Percentiles rank a stretch among this genome's conserved stretches.
phyloP scores from a whole-genome alignment of 2,888 invertebrate species.

The Helicoverpa assulta region DNA sequence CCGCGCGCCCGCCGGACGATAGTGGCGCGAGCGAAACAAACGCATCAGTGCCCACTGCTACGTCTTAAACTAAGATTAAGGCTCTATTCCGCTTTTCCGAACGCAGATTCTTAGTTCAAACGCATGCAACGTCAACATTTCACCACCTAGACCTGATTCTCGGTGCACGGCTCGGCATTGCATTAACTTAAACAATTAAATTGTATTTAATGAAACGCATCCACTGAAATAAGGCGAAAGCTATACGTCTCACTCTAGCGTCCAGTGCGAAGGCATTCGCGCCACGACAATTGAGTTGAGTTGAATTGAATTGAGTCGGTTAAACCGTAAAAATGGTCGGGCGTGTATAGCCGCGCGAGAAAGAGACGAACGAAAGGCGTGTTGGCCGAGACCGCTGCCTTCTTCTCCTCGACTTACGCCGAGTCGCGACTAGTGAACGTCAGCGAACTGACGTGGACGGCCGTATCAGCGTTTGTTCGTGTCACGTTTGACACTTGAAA shows the following conservation, averaged over 20 bases:
- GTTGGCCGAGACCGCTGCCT: constrained; percentile 89
- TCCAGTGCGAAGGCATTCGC: constrained; percentile 88
- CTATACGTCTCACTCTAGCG: constrained; percentile 88
- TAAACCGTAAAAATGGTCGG: constrained; percentile 89
- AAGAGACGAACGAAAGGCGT: constrained; percentile 89
- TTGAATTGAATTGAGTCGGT: constrained; percentile 90
- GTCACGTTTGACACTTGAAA: constrained; percentile 81
- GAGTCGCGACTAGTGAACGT: constrained; percentile 89
- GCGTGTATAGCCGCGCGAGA: constrained; percentile 87
- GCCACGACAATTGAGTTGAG: constrained; percentile 90
- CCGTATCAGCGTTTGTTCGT: constrained; percentile 78
- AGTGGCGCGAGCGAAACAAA: constrained; percentile 86
- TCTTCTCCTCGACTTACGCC: constrained; percentile 89
- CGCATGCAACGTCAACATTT: constrained; percentile 74
- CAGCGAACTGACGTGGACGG: constrained; percentile 87
- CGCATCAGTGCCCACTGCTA: constrained; percentile 79
- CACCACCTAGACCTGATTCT: constrained; percentile 57
- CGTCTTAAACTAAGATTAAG: constrained; percentile 88
- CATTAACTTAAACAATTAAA: constrained; percentile 58
- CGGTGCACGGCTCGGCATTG: constrained; percentile 45
- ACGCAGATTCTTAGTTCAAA: constrained; percentile 81
- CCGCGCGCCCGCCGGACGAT: constrained; percentile 79
- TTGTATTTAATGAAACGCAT: constrained; percentile 67
- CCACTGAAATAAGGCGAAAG: constrained; percentile 76
- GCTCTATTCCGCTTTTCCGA: constrained; percentile 85